Evolutionary conservation across 1,140 invertebrate species (phyloP).

Genomic region (Hermetia illucens): DNA sequence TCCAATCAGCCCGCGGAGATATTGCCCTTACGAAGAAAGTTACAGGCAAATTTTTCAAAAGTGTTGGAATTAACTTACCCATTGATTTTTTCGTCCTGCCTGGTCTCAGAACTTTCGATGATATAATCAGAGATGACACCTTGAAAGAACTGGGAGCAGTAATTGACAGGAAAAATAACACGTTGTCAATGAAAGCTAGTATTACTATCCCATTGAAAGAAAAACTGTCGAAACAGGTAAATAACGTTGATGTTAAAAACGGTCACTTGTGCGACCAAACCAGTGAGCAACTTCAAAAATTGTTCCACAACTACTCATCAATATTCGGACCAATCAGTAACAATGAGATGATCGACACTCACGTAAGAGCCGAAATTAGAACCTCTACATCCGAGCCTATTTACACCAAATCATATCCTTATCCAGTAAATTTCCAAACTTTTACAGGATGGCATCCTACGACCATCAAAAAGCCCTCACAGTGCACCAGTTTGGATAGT

Average conservation of each 20-base stretch:
- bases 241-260: neutral
- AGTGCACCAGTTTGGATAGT: no score
- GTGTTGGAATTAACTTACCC: no score
- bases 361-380: neutral
- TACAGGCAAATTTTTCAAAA: neutral
- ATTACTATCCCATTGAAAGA: neutral
- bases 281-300: neutral
- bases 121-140: no score
- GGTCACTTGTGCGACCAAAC: neutral
- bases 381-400: neutral
- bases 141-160: no score
- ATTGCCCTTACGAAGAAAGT: neutral
- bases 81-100: no score
- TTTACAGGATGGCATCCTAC: no score
- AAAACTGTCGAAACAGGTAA: neutral
- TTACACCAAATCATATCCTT: constrained; percentile 1
- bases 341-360: neutral
- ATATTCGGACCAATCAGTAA: neutral
- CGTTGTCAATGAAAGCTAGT: neutral
- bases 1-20: neutral
- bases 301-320: neutral
- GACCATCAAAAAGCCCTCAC: no score
- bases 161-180: no score
- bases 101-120: no score
- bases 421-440: neutral